These are phyloP conservation scores for Melipona bicolor DNA, from an alignment of 2,888 invertebrate genomes.

Conservation along the genomic window DNA sequence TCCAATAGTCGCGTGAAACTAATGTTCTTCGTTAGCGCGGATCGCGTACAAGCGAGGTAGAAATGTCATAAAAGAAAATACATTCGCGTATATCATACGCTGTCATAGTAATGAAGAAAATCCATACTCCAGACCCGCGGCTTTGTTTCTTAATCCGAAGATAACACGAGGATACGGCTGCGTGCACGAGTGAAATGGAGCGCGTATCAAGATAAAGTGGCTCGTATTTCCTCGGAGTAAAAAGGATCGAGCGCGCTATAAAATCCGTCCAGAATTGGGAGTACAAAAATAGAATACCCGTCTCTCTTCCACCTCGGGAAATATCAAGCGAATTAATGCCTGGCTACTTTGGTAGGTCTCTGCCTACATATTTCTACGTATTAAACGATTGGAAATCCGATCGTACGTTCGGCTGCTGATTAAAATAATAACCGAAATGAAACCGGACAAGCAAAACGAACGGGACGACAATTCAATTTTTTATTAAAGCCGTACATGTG, in stretches of 20 bases:
- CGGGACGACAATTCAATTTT: background rate
- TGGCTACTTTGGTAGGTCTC: slow-evolving; percentile 30
- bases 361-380: slow-evolving; percentile 10
- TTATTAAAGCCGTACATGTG: background rate
- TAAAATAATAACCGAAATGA: too few relatives aligned
- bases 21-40: slow-evolving; percentile 1
- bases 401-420: background rate
- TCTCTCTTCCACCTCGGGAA: background rate
- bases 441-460: background rate
- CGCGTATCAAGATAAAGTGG: slow-evolving; percentile 76
- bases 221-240: slow-evolving; percentile 71
- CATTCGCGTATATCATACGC: slow-evolving; percentile 3
- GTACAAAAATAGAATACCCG: slow-evolving; percentile 44
- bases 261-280: slow-evolving; percentile 65
- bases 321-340: slow-evolving; percentile 30
- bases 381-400: background rate
- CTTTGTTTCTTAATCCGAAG: slow-evolving; percentile 75
- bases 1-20: background rate
- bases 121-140: slow-evolving; percentile 66
- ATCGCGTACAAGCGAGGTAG: slow-evolving; percentile 11
- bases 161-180: slow-evolving; percentile 72
- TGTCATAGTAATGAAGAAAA: slow-evolving; percentile 66
- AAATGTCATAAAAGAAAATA: slow-evolving; percentile 54
- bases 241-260: slow-evolving; percentile 77
- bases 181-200: slow-evolving; percentile 73